These are phyloP conservation scores for Drosophila seclusa DNA, from an alignment of 2,888 invertebrate genomes.

Conservation along the genomic window DNA sequence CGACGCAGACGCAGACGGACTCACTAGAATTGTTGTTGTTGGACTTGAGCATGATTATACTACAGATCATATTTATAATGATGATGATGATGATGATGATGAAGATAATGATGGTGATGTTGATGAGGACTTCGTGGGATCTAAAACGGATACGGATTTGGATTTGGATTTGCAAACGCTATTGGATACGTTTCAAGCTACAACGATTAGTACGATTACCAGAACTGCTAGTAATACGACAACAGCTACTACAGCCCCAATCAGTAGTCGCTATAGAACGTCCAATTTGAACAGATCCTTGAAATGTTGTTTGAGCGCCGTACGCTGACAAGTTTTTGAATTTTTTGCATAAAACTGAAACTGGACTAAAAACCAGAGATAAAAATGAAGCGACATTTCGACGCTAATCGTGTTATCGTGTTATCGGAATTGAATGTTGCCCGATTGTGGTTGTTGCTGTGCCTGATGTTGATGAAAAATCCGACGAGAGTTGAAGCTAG, in stretches of 20 bases:
- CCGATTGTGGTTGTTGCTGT: constrained; percentile 81
- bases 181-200: constrained; percentile 34
- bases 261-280: constrained; percentile 58
- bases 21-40: constrained; percentile 66
- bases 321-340: constrained; percentile 59
- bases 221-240: constrained; percentile 49
- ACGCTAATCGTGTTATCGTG: constrained; percentile 23
- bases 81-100: constrained; percentile 26
- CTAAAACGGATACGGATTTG: constrained; percentile 25
- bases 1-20: constrained; percentile 44
- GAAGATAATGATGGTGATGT: constrained; percentile 12
- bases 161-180: constrained; percentile 17
- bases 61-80: constrained; percentile 21
- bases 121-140: constrained; percentile 42
- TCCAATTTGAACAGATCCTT: constrained; percentile 80
- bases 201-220: constrained; percentile 26
- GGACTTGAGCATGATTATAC: constrained; percentile 44
- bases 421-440: constrained; percentile 68
- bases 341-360: constrained; percentile 72
- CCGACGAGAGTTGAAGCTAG: constrained; percentile 50
- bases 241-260: constrained; percentile 64
- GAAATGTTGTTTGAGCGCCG: constrained; percentile 59
- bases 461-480: constrained; percentile 61
- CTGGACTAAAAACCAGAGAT: constrained; percentile 13
- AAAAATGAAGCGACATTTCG: constrained; percentile 17